Evolutionary conservation across 1,140 invertebrate genomes (phyloP).

Genomic region (Dendrolimus kikuchii): DNA sequence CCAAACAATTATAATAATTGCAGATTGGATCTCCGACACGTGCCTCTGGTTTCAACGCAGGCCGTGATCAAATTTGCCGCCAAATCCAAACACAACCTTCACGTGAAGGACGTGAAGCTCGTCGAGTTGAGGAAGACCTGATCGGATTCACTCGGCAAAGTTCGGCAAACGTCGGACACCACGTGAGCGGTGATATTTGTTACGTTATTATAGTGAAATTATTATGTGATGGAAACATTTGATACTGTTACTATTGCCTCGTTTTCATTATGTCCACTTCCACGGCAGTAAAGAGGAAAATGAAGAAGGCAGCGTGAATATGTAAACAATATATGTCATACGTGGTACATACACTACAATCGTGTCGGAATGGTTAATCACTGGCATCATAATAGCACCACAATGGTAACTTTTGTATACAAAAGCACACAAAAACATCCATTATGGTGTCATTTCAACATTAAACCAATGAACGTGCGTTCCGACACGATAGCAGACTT

Average conservation of each 20-base stretch:
- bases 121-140: conserved; percentile 74
- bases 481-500: no score
- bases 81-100: conserved; percentile 81
- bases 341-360: no score
- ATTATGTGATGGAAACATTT: conserved; percentile 32
- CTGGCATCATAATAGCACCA: no score
- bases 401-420: no score
- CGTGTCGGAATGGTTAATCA: no score
- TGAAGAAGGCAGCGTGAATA: no score
- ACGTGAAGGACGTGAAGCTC: conserved; percentile 83
- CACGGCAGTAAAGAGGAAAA: no score
- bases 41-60: conserved; percentile 82
- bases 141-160: conserved; percentile 31
- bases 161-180: conserved; percentile 8
- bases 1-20: neutral
- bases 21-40: conserved; percentile 82
- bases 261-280: no score
- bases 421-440: no score
- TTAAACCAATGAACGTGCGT: no score
- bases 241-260: neutral
- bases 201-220: conserved; percentile 22
- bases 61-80: conserved; percentile 86
- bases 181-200: conserved; percentile 9
- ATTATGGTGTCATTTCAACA: no score
- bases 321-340: no score